These are phyloP conservation scores for Brachionus paranguensis DNA, from an alignment of 1,140 invertebrate genomes.

Conservation along the genomic window DNA sequence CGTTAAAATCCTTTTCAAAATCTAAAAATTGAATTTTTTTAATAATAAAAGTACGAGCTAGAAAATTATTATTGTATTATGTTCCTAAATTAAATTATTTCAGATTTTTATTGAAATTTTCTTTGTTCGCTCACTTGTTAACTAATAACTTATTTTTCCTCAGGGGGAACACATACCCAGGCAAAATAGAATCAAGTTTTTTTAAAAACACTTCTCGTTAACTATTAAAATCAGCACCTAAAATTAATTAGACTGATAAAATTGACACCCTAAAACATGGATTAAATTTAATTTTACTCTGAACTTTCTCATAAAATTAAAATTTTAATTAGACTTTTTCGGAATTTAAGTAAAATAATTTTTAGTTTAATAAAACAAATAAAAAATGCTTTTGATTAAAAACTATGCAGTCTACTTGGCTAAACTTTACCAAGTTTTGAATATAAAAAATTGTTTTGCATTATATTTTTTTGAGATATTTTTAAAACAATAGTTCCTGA, in stretches of 20 bases:
- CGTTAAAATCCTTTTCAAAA: neutral
- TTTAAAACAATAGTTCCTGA: no score
- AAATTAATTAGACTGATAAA: neutral
- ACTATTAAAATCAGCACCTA: neutral
- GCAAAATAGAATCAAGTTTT: neutral
- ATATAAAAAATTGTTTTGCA: no score
- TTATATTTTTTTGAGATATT: no score
- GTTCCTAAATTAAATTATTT: neutral
- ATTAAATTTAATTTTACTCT: neutral
- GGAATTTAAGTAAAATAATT: no score
- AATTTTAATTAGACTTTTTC: no score
- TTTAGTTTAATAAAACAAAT: no score
- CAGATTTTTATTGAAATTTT: neutral
- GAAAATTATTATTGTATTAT: neutral
- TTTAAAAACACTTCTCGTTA: neutral
- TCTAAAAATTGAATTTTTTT: neutral
- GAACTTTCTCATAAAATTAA: no score
- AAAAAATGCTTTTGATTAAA: no score
- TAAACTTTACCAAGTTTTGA: no score
- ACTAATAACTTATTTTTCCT: neutral
- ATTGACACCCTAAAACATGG: neutral
- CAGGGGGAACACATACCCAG: neutral
- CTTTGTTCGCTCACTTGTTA: neutral
- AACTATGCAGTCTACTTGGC: no score
- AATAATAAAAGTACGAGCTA: neutral